These are phyloP conservation scores for Pandemis corylana DNA, from an alignment of 2,888 invertebrate species.

Conservation along the genomic window DNA sequence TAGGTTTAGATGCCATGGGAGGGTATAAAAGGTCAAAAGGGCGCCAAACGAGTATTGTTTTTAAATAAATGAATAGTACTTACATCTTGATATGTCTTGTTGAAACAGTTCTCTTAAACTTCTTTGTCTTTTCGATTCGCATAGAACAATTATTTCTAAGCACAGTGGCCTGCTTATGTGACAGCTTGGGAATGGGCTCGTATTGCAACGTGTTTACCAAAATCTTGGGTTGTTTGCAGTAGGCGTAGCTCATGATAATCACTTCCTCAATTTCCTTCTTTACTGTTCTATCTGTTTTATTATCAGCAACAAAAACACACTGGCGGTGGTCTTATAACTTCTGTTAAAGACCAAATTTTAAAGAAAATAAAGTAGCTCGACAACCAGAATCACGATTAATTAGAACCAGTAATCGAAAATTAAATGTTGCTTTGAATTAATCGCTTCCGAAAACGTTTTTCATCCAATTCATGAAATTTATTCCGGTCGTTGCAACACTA, in stretches of 20 bases:
- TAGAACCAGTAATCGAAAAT: constrained; percentile 3
- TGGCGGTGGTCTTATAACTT: constrained; percentile 61
- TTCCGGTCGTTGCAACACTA: background rate
- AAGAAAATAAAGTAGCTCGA: constrained; percentile 45
- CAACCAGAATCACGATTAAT: constrained; percentile 42
- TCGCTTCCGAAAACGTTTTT: background rate
- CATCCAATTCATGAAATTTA: background rate
- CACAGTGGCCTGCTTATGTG: constrained; percentile 59
- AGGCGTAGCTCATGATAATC: constrained; percentile 73
- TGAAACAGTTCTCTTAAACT: constrained; percentile 67
- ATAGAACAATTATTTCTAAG: constrained; percentile 63
- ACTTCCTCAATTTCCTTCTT: constrained; percentile 30
- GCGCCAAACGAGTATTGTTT: constrained; percentile 8
- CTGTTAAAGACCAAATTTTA: constrained; percentile 64
- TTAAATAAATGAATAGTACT: constrained; percentile 54
- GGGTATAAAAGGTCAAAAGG: constrained; percentile 41
- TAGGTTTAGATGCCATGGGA: constrained; percentile 26
- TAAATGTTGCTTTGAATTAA: background rate
- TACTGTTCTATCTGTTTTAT: constrained; percentile 20
- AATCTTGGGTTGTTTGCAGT: constrained; percentile 60
- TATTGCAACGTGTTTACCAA: constrained; percentile 56
- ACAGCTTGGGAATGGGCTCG: constrained; percentile 52
- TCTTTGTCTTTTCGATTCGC: constrained; percentile 73
- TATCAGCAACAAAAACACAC: constrained; percentile 43
- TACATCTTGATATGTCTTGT: constrained; percentile 75